Evolutionary conservation across 53 echinoderm and acorn worm species (phyloP), one percentile per base, ranked within the genome.

Genomic region (Crossaster papposus): DNA sequence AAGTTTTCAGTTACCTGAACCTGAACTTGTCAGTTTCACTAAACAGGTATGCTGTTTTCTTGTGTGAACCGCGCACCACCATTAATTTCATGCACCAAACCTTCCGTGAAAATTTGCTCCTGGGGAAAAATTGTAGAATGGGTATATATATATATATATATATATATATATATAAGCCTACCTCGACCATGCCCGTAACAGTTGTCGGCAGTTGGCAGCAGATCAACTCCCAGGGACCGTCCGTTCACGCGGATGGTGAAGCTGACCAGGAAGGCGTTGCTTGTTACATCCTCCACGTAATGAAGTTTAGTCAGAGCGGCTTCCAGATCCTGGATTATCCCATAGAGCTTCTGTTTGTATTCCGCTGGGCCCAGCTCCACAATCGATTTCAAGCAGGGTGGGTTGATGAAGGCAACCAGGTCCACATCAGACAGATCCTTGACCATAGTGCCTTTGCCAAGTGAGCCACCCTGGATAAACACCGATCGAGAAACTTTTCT

Each of bases 381-480:
- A 24, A 83, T 38, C 24, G 83, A 65, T 37, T 65, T 5, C n/a
- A 83, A 2, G 28, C 65, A 37, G 0, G 83, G 83, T 29, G 38
- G 14, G 30, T 83, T 83, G 83, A 83, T 65, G 51, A 83, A 83
- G 12, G 70, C 83, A 23, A 83, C 38, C 36, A 83, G 83, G 30
- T 86, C 86, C 35, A 86, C 86, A 50, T 86, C 86, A 28, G 86
- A 75, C 44, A 86, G 20, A 55, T 62, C 76, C 34, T 76, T 73
- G 36, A 86, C 54, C 86, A 86, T 86, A 3, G 86, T 86, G 13
- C 86, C 86, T 33, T 86, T 86, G 33, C 86, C 86, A 14, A 86
- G 76, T 8, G 86, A 86, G 26, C 86, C 86, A 32, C 86, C 53
- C 76, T 86, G 28, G 15, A 26, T 23, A 70, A 51, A 28, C 5